These are phyloP conservation scores for Perdita meconis DNA, from an alignment of 2,888 invertebrate species.

Conservation along the genomic window DNA sequence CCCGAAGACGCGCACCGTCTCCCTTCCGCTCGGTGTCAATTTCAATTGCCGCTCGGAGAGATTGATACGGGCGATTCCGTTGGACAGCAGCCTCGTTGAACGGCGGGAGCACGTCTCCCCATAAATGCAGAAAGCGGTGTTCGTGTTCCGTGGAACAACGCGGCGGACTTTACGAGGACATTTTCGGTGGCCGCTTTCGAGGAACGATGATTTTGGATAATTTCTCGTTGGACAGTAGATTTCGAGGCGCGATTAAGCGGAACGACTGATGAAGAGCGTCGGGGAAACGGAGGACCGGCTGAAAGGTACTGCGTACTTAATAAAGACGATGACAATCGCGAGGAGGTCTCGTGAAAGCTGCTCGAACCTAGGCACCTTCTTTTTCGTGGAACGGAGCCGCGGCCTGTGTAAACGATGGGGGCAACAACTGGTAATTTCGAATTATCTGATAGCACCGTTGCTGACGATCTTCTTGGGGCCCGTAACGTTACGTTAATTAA, in stretches of 20 bases:
- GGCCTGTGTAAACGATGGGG: not conserved
- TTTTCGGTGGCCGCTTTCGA: slow-evolving; percentile 62
- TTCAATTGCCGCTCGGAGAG: slow-evolving; percentile 66
- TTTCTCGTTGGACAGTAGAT: slow-evolving; percentile 58
- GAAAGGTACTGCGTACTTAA: slow-evolving; percentile 52
- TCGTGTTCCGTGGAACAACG: slow-evolving; percentile 28
- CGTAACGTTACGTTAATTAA: not conserved
- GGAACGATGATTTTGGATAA: slow-evolving; percentile 65
- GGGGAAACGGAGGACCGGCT: slow-evolving; percentile 38
- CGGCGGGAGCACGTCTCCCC: slow-evolving; percentile 45
- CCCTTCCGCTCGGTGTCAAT: slow-evolving; percentile 57
- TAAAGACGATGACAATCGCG: slow-evolving; percentile 51
- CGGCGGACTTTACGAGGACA: slow-evolving; percentile 58
- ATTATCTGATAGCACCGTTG: slow-evolving; percentile 5
- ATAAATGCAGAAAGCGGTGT: slow-evolving; percentile 39
- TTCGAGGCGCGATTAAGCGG: slow-evolving; percentile 59
- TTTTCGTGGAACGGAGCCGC: slow-evolving; percentile 28
- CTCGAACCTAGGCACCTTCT: slow-evolving; percentile 28
- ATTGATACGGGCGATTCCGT: slow-evolving; percentile 67
- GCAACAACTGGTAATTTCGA: not conserved
- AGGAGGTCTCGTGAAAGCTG: slow-evolving; percentile 24
- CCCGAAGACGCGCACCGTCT: not conserved
- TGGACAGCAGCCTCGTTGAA: slow-evolving; percentile 40
- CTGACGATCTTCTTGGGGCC: not conserved
- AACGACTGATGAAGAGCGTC: slow-evolving; percentile 57